phyloP scores from a whole-genome alignment of 2,797 vertebrate species.

The Ispidina picta region DNA sequence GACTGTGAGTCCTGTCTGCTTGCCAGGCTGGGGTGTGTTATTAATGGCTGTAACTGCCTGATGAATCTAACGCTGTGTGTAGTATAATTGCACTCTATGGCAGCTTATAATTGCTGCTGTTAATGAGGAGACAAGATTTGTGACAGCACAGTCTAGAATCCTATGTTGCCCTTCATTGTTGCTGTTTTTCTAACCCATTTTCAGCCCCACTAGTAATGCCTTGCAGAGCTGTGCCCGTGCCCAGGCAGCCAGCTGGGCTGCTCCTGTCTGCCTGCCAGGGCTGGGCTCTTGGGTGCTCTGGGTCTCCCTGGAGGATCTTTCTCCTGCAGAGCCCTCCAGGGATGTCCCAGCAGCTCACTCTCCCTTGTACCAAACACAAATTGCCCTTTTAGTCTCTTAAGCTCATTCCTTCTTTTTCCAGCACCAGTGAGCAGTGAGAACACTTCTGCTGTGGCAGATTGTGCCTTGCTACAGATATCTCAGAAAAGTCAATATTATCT shows the following conservation, averaged over 20 bases:
- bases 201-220: not conserved
- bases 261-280: not conserved
- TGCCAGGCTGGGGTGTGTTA: not conserved
- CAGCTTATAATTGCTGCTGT: not conserved
- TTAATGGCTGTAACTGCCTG: conserved; percentile 13
- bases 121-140: not conserved
- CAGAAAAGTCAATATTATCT: not conserved
- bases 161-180: not conserved
- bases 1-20: not conserved
- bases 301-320: not conserved
- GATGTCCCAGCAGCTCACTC: not conserved
- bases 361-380: accelerated
- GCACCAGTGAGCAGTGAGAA: not conserved
- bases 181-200: not conserved
- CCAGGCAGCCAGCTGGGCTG: not conserved
- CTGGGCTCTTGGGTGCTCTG: not conserved
- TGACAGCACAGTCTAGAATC: not conserved
- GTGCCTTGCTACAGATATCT: not conserved
- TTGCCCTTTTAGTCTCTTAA: not conserved
- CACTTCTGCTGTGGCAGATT: accelerated
- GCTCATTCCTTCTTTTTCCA: not conserved
- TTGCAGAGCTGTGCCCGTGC: accelerated
- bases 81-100: conserved; percentile 3
- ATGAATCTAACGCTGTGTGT: not conserved
- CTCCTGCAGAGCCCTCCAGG: not conserved